These are phyloP conservation scores for Sinocyclocheilus maitianheensis DNA, from an alignment of 2,113 vertebrate species.

Conservation along the genomic window DNA sequence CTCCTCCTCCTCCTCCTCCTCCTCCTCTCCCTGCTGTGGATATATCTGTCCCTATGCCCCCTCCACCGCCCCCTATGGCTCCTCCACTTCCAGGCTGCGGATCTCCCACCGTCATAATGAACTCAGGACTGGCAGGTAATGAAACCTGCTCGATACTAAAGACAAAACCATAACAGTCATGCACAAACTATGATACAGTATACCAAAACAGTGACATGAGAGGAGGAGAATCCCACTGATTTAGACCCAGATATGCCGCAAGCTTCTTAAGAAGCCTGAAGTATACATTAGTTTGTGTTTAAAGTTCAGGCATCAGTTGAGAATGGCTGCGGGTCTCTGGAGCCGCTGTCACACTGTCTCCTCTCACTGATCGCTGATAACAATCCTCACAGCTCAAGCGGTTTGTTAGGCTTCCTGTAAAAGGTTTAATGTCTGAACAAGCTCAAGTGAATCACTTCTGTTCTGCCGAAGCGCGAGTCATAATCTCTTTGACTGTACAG, in stretches of 20 bases:
- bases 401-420: constrained; percentile 29
- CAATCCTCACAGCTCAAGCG: constrained; percentile 25
- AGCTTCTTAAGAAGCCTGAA: background rate
- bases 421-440: constrained; percentile 42
- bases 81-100: constrained; percentile 87
- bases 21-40: constrained; percentile 71
- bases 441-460: constrained; percentile 18
- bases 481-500: background rate
- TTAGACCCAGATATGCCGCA: background rate
- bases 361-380: constrained; percentile 24
- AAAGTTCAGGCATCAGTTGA: background rate
- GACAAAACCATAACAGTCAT: background rate
- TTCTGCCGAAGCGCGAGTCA: background rate
- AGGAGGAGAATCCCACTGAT: background rate
- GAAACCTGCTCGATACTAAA: background rate
- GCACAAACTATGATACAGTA: background rate
- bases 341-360: background rate
- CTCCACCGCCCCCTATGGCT: constrained; percentile 75
- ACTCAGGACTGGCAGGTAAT: constrained; percentile 90
- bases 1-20: constrained; percentile 70
- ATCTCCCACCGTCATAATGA: constrained; percentile 90
- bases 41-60: constrained; percentile 72
- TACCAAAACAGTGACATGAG: background rate
- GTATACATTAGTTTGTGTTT: background rate
- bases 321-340: background rate